Evolutionary conservation across 2,888 invertebrate species (phyloP).

Genomic region (Hydrotaea diabolus): DNA sequence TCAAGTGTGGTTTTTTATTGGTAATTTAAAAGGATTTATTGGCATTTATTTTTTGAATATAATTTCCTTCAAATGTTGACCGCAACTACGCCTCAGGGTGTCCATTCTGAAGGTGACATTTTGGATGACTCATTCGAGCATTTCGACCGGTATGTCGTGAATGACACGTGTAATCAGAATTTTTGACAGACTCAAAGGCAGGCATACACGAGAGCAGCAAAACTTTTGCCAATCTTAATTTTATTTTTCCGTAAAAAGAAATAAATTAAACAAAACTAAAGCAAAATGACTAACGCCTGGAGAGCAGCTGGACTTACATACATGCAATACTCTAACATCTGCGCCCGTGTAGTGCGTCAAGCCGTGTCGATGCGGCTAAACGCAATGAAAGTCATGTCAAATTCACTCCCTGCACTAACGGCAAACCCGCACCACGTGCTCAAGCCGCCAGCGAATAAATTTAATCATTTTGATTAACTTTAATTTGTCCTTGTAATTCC

Average conservation of each 20-base stretch:
- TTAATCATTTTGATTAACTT: constrained; percentile 21
- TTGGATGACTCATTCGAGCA: too few species aligned
- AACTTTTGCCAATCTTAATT: constrained; percentile 48
- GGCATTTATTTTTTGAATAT: too few species aligned
- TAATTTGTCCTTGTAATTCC: constrained; percentile 57
- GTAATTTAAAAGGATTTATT: too few species aligned
- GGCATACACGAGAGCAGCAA: too few species aligned
- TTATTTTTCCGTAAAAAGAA: constrained; percentile 36
- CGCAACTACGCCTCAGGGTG: too few species aligned
- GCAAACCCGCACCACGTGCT: constrained; percentile 85
- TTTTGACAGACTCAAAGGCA: too few species aligned
- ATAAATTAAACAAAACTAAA: constrained; percentile 51
- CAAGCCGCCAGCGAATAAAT: constrained; percentile 62
- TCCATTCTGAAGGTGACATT: too few species aligned
- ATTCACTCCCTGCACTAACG: constrained; percentile 94
- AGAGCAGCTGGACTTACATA: constrained; percentile 94
- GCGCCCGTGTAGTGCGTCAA: constrained; percentile 90
- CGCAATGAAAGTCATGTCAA: constrained; percentile 89
- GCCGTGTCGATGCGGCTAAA: constrained; percentile 88
- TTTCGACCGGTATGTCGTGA: too few species aligned
- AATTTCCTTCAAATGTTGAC: too few species aligned
- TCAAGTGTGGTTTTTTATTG: too few species aligned
- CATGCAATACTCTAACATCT: constrained; percentile 97
- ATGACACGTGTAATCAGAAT: too few species aligned
- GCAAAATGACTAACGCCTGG: constrained; percentile 88